These are phyloP conservation scores for Halocynthia roretzi DNA, from an alignment of 23 tunicate species.

Conservation along the genomic window DNA sequence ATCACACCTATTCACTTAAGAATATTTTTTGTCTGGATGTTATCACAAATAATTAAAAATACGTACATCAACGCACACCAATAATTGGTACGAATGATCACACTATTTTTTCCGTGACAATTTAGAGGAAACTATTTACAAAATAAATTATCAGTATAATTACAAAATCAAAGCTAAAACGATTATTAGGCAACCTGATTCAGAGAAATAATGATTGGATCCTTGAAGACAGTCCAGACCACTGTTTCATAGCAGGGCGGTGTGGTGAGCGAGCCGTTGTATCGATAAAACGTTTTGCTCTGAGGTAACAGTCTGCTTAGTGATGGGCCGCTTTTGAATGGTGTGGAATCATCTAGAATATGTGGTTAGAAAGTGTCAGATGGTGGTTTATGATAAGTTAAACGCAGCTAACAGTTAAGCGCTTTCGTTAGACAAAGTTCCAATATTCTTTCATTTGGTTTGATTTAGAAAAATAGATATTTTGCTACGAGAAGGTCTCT, in stretches of 20 bases:
- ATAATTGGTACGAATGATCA: too few relatives aligned
- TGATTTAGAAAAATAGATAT: too few relatives aligned
- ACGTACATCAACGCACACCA: too few relatives aligned
- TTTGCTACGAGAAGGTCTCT: too few relatives aligned
- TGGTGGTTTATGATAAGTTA: too few relatives aligned
- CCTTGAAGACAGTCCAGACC: slow-evolving; percentile 55
- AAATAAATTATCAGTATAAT: not conserved
- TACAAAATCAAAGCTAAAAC: not conserved
- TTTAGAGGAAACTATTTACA: not conserved
- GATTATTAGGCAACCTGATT: slow-evolving; percentile 28
- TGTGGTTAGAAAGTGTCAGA: not conserved
- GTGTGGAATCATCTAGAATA: not conserved
- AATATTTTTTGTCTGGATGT: too few relatives aligned
- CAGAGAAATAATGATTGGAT: slow-evolving; percentile 32
- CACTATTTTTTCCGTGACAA: not conserved
- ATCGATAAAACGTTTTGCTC: slow-evolving; percentile 54
- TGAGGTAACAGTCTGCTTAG: slow-evolving; percentile 40
- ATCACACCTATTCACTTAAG: too few relatives aligned
- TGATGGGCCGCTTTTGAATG: slow-evolving; percentile 36
- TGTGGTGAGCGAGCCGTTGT: slow-evolving; percentile 87
- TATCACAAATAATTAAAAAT: too few relatives aligned
- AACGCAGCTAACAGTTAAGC: too few relatives aligned
- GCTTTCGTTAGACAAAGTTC: too few relatives aligned
- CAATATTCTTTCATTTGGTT: too few relatives aligned
- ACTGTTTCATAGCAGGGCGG: slow-evolving; percentile 80